Percentiles rank a stretch among this genome's conserved stretches.
Conservation (phyloP, 2,113 vertebrate genomes). For the Peromyscus maniculatus region DNA sequence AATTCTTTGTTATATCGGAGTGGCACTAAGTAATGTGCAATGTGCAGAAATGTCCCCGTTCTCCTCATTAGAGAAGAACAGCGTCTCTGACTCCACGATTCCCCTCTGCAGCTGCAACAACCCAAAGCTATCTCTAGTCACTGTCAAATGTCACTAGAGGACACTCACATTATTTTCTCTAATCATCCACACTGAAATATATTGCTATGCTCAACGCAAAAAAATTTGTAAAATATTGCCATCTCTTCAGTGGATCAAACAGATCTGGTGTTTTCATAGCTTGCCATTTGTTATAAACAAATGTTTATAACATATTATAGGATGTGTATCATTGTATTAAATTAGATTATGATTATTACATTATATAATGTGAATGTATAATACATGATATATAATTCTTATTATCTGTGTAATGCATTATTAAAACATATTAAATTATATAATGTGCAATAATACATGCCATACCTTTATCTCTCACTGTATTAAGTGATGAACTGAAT, state of each 20-base stretch:
- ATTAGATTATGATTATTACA: neutral
- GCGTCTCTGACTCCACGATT: neutral
- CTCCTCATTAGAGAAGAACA: neutral
- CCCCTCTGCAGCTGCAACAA: neutral
- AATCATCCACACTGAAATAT: neutral
- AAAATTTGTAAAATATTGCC: conserved; percentile 29
- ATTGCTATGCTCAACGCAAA: neutral
- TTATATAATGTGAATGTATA: neutral
- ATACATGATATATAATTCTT: neutral
- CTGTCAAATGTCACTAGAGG: neutral
- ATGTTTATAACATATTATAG: neutral
- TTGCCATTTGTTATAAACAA: conserved; percentile 30
- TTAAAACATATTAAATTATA: neutral
- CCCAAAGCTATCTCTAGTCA: neutral
- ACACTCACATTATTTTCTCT: neutral
- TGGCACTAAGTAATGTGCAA: neutral
- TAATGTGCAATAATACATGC: neutral
- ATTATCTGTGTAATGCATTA: neutral
- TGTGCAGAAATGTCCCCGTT: neutral
- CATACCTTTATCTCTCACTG: neutral
- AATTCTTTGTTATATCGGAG: neutral
- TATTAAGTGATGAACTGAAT: conserved; percentile 29
- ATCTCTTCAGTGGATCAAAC: neutral
- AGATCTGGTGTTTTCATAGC: neutral
- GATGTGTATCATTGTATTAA: neutral